A percentile compares a stretch with the other conserved stretches of the same genome.
phyloP scores from a whole-genome alignment of 2,797 vertebrate species.

The Anguilla pacifica region DNA sequence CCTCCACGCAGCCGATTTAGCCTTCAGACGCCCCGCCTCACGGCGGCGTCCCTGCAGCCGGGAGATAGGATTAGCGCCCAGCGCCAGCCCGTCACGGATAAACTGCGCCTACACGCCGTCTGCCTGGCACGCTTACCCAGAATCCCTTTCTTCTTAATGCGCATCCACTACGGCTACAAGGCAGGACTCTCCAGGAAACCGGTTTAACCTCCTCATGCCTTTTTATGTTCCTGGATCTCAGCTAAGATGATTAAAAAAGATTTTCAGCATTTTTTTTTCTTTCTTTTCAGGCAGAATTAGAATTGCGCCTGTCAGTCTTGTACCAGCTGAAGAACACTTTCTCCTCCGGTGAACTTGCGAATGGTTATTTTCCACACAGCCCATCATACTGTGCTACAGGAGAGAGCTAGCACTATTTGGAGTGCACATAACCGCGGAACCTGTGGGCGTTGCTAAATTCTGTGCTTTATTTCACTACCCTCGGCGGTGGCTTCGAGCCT shows the following conservation, averaged over 20 bases:
- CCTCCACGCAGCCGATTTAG: slow-evolving; percentile 19
- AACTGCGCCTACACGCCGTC: slow-evolving; percentile 24
- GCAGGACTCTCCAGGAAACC: neutral
- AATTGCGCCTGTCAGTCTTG: no score
- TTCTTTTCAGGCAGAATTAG: neutral
- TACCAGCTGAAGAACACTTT: slow-evolving; percentile 10
- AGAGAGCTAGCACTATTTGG: neutral
- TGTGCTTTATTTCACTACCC: neutral
- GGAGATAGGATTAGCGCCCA: slow-evolving; percentile 32
- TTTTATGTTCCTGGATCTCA: slow-evolving; percentile 16
- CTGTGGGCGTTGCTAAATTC: neutral
- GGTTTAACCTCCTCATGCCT: neutral
- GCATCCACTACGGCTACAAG: slow-evolving; percentile 19
- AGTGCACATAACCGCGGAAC: neutral
- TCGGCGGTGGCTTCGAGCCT: neutral
- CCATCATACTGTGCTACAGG: neutral
- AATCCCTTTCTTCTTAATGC: neutral
- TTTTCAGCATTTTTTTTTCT: neutral
- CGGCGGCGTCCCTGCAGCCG: slow-evolving; percentile 20
- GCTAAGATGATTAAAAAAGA: no score
- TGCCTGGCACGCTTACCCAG: slow-evolving; percentile 10
- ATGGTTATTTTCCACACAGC: no score
- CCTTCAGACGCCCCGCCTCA: neutral
- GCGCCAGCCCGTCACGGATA: slow-evolving; percentile 32
- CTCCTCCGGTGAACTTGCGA: neutral